Evolutionary conservation across 2,888 invertebrate genomes (phyloP).

Genomic region (Litoditis marina): DNA sequence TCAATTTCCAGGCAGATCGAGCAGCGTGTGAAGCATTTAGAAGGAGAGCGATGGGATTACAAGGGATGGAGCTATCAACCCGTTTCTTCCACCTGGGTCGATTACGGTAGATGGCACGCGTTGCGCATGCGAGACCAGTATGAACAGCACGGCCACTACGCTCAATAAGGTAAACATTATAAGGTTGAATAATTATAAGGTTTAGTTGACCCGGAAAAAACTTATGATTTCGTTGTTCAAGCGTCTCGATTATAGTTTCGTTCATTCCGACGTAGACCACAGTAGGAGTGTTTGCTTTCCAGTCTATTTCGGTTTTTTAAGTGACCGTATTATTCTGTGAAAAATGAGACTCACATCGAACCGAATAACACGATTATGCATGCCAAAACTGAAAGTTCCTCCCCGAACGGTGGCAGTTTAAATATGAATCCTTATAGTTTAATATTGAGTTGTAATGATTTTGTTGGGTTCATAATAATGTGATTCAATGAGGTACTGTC

Average conservation of each 20-base stretch:
- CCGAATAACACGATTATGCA: no score
- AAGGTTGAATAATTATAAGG: not conserved
- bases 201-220: not conserved
- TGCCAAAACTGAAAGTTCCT: no score
- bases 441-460: no score
- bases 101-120: constrained; percentile 50
- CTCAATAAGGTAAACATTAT: constrained; percentile 34
- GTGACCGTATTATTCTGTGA: no score
- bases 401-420: no score
- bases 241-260: no score
- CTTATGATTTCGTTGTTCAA: not conserved
- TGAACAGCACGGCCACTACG: constrained; percentile 54
- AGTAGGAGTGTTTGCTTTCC: not conserved
- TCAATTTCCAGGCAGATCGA: constrained; percentile 47
- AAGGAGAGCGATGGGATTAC: constrained; percentile 59
- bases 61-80: constrained; percentile 58
- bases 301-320: no score
- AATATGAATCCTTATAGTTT: no score
- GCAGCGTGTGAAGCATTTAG: constrained; percentile 56
- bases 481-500: no score
- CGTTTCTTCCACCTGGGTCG: constrained; percentile 56
- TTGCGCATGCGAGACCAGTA: constrained; percentile 49
- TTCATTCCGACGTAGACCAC: no score
- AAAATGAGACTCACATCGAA: no score
- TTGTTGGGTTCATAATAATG: no score